These are phyloP conservation scores for Drosophila anomelani DNA, from an alignment of 2,888 invertebrate species.

Conservation along the genomic window DNA sequence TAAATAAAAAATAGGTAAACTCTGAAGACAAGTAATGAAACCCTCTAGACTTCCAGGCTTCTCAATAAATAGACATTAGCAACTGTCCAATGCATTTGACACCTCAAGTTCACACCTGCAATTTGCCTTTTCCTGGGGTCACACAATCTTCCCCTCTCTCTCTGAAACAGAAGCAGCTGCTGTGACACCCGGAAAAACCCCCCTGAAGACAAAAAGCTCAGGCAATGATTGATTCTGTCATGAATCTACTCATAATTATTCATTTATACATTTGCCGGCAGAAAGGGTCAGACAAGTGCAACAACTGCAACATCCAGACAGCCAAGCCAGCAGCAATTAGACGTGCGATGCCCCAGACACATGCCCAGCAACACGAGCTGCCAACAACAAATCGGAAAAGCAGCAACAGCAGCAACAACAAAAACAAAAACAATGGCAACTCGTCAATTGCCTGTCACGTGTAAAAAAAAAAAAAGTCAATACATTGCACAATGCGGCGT, in stretches of 20 bases:
- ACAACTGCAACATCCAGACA: constrained; percentile 24
- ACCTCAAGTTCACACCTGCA: constrained; percentile 18
- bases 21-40: background rate
- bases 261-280: constrained; percentile 43
- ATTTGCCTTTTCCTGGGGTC: constrained; percentile 23
- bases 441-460: constrained; percentile 72
- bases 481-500: constrained; percentile 73
- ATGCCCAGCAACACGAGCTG: constrained; percentile 37
- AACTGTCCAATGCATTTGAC: constrained; percentile 6
- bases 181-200: constrained; percentile 16
- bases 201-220: background rate
- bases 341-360: constrained; percentile 55
- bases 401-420: constrained; percentile 22
- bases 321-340: constrained; percentile 43
- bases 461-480: constrained; percentile 72
- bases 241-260: constrained; percentile 43
- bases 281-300: constrained; percentile 43
- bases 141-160: background rate
- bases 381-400: constrained; percentile 13
- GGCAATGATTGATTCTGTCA: constrained; percentile 31
- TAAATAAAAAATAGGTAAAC: rapidly evolving
- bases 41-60: background rate
- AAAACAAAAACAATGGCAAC: constrained; percentile 42
- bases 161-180: too few species aligned
- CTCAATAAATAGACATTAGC: background rate